phyloP scores from a whole-genome alignment of 2,888 invertebrate genomes.

The Lochmaea capreae region DNA sequence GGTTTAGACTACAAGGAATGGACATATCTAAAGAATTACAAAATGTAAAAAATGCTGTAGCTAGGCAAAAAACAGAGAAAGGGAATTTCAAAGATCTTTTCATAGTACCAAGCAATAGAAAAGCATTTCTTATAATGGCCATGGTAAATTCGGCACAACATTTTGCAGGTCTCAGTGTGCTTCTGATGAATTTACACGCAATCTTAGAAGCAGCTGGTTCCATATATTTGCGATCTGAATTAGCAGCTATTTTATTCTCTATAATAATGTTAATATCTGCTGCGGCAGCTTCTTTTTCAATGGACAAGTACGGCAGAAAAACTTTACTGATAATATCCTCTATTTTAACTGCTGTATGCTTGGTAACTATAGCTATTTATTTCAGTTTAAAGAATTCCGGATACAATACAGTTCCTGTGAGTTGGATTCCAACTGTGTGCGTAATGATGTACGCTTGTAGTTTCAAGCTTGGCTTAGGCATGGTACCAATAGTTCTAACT shows the following conservation, averaged over 20 bases:
- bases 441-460: slow-evolving; percentile 54
- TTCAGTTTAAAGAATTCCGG: slow-evolving; percentile 58
- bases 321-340: slow-evolving; percentile 58
- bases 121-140: slow-evolving; percentile 62
- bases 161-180: slow-evolving; percentile 63
- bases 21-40: slow-evolving; percentile 60
- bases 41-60: slow-evolving; percentile 59
- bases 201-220: slow-evolving; percentile 61
- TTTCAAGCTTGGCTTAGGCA: slow-evolving; percentile 61
- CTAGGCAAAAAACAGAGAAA: slow-evolving; percentile 59
- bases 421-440: slow-evolving; percentile 57
- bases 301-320: slow-evolving; percentile 62
- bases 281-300: slow-evolving; percentile 55
- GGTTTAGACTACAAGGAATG: slow-evolving; percentile 51
- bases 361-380: slow-evolving; percentile 59
- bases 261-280: slow-evolving; percentile 61
- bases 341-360: slow-evolving; percentile 58
- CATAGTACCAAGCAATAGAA: slow-evolving; percentile 60
- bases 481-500: slow-evolving; percentile 63
- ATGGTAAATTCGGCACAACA: slow-evolving; percentile 62
- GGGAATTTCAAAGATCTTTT: slow-evolving; percentile 61
- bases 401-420: slow-evolving; percentile 50
- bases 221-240: slow-evolving; percentile 54
- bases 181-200: slow-evolving; percentile 63
- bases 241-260: slow-evolving; percentile 61